Evolutionary conservation across 2,888 invertebrate genomes (phyloP).

Genomic region (Tachystola acroxantha): DNA sequence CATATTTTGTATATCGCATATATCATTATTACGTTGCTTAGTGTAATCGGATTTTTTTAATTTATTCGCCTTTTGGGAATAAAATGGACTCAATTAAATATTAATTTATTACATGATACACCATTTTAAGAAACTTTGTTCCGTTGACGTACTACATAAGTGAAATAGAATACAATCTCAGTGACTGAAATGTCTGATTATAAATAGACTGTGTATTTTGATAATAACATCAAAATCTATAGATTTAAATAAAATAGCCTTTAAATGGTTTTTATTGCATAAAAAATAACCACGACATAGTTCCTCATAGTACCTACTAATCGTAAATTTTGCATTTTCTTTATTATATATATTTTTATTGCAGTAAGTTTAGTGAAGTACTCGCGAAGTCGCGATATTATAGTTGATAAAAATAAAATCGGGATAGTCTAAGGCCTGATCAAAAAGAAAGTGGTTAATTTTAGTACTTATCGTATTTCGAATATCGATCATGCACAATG

Average conservation of each 20-base stretch:
- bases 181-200: constrained; percentile 46
- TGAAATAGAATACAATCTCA: constrained; percentile 47
- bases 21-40: constrained; percentile 35
- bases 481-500: constrained; percentile 6
- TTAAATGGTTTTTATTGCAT: constrained; percentile 41
- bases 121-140: constrained; percentile 20
- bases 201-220: constrained; percentile 67
- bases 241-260: constrained; percentile 43
- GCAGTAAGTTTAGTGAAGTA: constrained; percentile 68
- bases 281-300: constrained; percentile 70
- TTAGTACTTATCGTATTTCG: too few relatives aligned
- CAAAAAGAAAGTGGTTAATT: constrained; percentile 27
- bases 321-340: constrained; percentile 76
- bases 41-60: constrained; percentile 34
- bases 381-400: too few relatives aligned
- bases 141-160: constrained; percentile 27
- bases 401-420: constrained; percentile 30
- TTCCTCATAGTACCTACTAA: constrained; percentile 78
- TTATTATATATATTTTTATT: constrained; percentile 63
- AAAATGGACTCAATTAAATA: constrained; percentile 25
- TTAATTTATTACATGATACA: constrained; percentile 12
- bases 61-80: constrained; percentile 36
- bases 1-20: constrained; percentile 34
- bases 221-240: constrained; percentile 68
- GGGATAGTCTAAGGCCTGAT: constrained; percentile 27